Percentiles rank a stretch among this genome's conserved stretches.
Conservation (phyloP, 2,113 vertebrate genomes). For the Dasyornis broadbenti region DNA sequence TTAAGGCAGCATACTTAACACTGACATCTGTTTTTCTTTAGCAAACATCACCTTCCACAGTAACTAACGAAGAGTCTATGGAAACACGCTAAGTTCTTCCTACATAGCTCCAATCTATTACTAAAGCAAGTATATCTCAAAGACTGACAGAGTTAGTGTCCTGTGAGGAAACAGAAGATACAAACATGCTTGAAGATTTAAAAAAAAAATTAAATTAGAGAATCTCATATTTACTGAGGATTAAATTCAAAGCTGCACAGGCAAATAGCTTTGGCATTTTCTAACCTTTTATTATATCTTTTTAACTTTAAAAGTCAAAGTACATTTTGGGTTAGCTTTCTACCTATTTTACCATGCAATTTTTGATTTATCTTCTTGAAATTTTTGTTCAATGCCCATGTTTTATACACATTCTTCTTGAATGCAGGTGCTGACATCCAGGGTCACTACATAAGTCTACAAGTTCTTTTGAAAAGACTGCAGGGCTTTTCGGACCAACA, state of each 20-base stretch:
- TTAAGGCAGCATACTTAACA: not conserved
- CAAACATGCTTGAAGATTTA: not conserved
- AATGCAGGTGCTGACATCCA: not conserved
- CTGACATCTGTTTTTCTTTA: not conserved
- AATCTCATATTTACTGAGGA: rapidly evolving
- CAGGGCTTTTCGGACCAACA: not conserved
- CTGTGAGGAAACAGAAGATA: not conserved
- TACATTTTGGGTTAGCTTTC: not conserved
- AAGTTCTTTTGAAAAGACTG: not conserved
- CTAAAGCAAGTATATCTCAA: not conserved
- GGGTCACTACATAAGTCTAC: not conserved
- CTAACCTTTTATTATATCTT: not conserved
- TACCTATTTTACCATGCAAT: not conserved
- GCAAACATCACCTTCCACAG: not conserved
- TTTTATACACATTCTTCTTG: not conserved
- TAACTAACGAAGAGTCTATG: not conserved
- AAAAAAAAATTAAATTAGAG: not conserved
- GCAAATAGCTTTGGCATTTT: not conserved
- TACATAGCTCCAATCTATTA: not conserved
- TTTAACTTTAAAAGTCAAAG: not conserved
- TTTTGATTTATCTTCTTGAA: not conserved
- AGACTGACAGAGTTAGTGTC: not conserved
- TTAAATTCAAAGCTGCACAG: not conserved
- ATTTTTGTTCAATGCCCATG: not conserved
- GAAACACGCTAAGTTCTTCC: not conserved